These are phyloP conservation scores for Eucera pruinosa DNA, from an alignment of 2,888 invertebrate genomes.

Conservation along the genomic window DNA sequence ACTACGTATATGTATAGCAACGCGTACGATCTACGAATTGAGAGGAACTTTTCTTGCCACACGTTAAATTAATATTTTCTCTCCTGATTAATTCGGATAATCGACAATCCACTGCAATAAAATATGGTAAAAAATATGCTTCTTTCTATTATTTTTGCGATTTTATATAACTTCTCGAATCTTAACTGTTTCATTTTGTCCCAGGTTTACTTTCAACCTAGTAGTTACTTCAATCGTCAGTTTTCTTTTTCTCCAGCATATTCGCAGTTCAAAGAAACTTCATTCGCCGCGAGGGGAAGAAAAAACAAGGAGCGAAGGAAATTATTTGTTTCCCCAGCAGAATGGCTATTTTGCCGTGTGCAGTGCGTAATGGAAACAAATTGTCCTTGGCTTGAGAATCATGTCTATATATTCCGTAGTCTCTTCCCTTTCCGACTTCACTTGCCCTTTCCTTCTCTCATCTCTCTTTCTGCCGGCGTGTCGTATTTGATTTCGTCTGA, in stretches of 20 bases:
- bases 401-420: neutral
- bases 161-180: too few species aligned
- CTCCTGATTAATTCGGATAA: too few species aligned
- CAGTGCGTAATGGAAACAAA: constrained; percentile 74
- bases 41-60: neutral
- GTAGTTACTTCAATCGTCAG: too few species aligned
- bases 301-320: constrained; percentile 12
- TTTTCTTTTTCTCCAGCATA: too few species aligned
- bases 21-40: too few species aligned
- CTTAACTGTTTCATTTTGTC: too few species aligned
- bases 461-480: constrained; percentile 17
- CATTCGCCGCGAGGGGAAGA: constrained; percentile 17
- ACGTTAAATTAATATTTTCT: constrained; percentile 1
- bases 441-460: neutral
- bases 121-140: too few species aligned
- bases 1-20: too few species aligned
- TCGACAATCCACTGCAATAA: too few species aligned
- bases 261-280: too few species aligned
- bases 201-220: too few species aligned
- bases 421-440: constrained; percentile 1
- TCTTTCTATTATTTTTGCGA: too few species aligned
- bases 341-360: constrained; percentile 28
- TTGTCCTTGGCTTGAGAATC: constrained; percentile 57
- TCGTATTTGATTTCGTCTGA: constrained; percentile 71
- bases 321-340: constrained; percentile 36